These are phyloP conservation scores for Glaucidium brasilianum DNA, from an alignment of 2,113 vertebrate species.

Conservation along the genomic window DNA sequence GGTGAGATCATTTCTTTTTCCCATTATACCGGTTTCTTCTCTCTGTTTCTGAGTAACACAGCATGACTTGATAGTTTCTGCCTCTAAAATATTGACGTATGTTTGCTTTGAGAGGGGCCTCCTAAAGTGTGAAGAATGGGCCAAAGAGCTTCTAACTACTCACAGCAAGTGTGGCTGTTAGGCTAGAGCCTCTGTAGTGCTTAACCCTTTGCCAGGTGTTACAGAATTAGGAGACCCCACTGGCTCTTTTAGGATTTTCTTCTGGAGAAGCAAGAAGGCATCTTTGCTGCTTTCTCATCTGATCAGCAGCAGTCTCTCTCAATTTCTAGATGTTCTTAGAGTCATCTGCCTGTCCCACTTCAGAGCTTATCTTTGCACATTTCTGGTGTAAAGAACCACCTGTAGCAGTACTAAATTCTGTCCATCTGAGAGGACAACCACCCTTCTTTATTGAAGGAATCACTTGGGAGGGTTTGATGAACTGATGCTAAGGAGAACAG, in stretches of 20 bases:
- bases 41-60: conserved; percentile 47
- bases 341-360: background rate
- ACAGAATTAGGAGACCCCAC: background rate
- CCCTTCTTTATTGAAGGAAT: background rate
- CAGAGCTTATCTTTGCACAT: background rate
- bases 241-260: background rate
- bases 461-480: background rate
- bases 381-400: background rate
- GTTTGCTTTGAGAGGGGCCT: conserved; percentile 55
- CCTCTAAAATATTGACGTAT: conserved; percentile 53
- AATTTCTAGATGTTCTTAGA: background rate
- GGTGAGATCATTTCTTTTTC: conserved; percentile 63
- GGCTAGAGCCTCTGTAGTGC: background rate
- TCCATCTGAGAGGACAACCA: background rate
- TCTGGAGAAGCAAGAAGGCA: background rate
- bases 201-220: conserved; percentile 37
- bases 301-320: background rate
- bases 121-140: conserved; percentile 62
- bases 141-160: conserved; percentile 27
- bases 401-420: background rate
- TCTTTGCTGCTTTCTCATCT: background rate
- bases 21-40: conserved; percentile 45
- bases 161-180: background rate
- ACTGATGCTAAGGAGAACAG: background rate
- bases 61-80: conserved; percentile 63